Percentiles rank a stretch among this genome's conserved stretches.
Evolutionary conservation across 1,140 invertebrate genomes (phyloP).

Genomic region (Charaxes varanes): DNA sequence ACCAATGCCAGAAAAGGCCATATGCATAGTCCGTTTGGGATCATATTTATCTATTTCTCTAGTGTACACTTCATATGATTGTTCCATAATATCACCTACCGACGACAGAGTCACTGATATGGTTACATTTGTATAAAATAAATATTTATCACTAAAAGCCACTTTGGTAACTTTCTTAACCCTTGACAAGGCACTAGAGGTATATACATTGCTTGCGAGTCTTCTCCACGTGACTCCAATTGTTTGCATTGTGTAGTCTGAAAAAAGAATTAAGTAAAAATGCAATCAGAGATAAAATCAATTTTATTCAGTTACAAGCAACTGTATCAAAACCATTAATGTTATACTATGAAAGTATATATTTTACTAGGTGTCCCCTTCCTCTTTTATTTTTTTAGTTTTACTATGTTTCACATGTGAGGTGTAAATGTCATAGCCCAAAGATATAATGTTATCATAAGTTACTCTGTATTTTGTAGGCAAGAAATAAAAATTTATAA

Average conservation of each 20-base stretch:
- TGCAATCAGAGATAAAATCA: conserved; percentile 8
- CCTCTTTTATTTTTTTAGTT: conserved; percentile 21
- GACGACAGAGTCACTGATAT: conserved; percentile 86
- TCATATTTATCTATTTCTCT: conserved; percentile 79
- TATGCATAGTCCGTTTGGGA: conserved; percentile 81
- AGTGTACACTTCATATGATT: conserved; percentile 86
- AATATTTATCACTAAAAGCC: conserved; percentile 82
- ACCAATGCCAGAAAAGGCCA: conserved; percentile 85
- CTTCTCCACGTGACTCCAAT: conserved; percentile 45
- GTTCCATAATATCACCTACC: conserved; percentile 88
- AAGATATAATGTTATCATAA: conserved; percentile 92
- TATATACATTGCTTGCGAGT: conserved; percentile 36
- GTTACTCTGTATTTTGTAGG: conserved; percentile 90
- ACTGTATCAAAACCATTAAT: too few relatives aligned
- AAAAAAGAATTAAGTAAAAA: conserved; percentile 18
- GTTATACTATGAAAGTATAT: too few relatives aligned
- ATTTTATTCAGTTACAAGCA: conserved; percentile 8
- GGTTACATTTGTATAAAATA: conserved; percentile 89
- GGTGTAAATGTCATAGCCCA: conserved; percentile 93
- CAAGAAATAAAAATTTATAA: conserved; percentile 89
- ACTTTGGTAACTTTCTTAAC: conserved; percentile 40
- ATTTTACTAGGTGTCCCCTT: conserved; percentile 8
- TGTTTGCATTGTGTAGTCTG: conserved; percentile 54
- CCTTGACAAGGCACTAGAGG: conserved; percentile 22
- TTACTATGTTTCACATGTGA: conserved; percentile 88